Conservation (phyloP, 2,888 invertebrate species). For the Limulus polyphemus region DNA sequence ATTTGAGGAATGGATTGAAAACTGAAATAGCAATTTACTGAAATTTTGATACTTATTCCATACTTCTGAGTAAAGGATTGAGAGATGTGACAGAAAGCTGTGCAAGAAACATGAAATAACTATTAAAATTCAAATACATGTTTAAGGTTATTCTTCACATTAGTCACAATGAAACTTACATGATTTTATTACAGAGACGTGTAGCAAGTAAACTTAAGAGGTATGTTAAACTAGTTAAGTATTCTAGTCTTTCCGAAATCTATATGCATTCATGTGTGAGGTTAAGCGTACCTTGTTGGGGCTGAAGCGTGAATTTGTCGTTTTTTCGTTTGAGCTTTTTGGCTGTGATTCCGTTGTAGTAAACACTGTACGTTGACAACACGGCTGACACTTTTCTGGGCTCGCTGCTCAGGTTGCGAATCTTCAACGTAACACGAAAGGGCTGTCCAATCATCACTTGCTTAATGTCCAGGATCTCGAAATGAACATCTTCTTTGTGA, state of each 20-base stretch:
- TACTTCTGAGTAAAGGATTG: too few relatives aligned
- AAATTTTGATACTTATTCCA: too few relatives aligned
- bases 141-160: too few relatives aligned
- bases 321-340: slow-evolving; percentile 55
- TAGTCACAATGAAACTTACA: too few relatives aligned
- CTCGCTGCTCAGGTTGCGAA: slow-evolving; percentile 49
- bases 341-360: slow-evolving; percentile 62
- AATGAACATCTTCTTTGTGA: slow-evolving; percentile 35
- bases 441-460: slow-evolving; percentile 51
- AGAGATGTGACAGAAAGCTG: too few relatives aligned
- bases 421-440: slow-evolving; percentile 53
- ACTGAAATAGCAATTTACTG: too few relatives aligned
- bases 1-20: too few relatives aligned
- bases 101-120: too few relatives aligned
- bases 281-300: slow-evolving; percentile 43
- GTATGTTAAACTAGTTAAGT: too few relatives aligned
- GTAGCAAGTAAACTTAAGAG: too few relatives aligned
- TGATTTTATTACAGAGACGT: too few relatives aligned
- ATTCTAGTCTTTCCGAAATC: background rate
- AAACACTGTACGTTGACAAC: slow-evolving; percentile 54
- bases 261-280: background rate
- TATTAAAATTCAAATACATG: too few relatives aligned
- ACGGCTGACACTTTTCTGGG: slow-evolving; percentile 50
- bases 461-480: slow-evolving; percentile 52
- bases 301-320: slow-evolving; percentile 50